These are phyloP conservation scores for Spilarctia lutea DNA, from an alignment of 2,888 invertebrate species.

Conservation along the genomic window DNA sequence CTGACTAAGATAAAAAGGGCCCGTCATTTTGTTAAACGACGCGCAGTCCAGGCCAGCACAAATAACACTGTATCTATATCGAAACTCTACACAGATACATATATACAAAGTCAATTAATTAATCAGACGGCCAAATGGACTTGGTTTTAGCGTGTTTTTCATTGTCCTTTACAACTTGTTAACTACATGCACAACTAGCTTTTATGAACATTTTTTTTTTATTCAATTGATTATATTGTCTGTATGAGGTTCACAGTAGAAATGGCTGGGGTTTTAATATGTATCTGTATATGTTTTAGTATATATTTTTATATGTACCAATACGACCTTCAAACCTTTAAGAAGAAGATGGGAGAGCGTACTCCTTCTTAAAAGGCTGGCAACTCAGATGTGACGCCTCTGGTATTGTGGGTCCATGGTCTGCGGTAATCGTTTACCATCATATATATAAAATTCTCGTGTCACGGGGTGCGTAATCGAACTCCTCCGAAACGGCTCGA, in stretches of 20 bases:
- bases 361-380: no score
- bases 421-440: no score
- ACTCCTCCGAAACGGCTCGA: no score
- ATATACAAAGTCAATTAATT: conserved; percentile 40
- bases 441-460: no score
- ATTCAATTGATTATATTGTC: background rate
- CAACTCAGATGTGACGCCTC: no score
- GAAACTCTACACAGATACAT: conserved; percentile 47
- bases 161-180: conserved; percentile 2
- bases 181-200: background rate
- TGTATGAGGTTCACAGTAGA: background rate
- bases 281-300: no score
- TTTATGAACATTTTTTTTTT: background rate
- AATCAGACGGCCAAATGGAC: conserved; percentile 30
- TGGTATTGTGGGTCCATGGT: no score
- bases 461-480: no score
- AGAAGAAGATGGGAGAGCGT: no score
- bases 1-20: conserved; percentile 84
- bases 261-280: background rate
- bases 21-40: conserved; percentile 85
- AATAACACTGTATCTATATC: conserved; percentile 67
- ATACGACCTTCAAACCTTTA: no score
- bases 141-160: conserved; percentile 16
- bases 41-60: conserved; percentile 69
- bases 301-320: no score